Base-by-base conservation (phyloP, 2,113 vertebrate species). In the cattle (Bos taurus) region DNA sequence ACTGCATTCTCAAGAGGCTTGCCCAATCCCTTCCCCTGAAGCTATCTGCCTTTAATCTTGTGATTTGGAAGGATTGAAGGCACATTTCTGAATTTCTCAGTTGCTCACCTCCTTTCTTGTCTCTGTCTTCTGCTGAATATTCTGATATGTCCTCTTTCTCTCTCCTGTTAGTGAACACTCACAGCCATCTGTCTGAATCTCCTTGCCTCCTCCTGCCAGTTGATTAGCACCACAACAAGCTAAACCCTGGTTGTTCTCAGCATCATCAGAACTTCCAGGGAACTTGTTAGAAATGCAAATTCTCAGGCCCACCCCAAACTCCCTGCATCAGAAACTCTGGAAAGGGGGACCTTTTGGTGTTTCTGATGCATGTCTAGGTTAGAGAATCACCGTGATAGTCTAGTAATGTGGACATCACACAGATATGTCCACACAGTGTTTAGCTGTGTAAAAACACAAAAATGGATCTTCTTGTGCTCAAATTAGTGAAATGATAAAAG, bases 81-180 rank as follows among this genome's bases (percentile, higher is more conserved):
- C 19, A 57, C 23, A 56, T 13, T 88, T 56, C 30, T 33, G n/a
- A 40, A 57, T 54, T 59, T 30, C 40, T 43, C 56, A 56, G 15
- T 17, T 40, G 3, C 12, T 26, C 19, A 33, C 23, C 19, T 52
- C 43, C 15, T 12, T 52, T 80, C 30, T 71, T 13, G 10, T 3
- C 48, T 33, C 74, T 46, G 0, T 71, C 46, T 16, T 46, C 16
- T 78, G 19, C 25, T 83, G 33, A 54, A 8, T 43, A 15, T 13
- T 7, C 62, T 84, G 7, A 2, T 1, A 0, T 13, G 16, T 33
- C 30, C 2, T 17, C 7, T 1, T 3, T 2, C 1, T 7, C 5
- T 23, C 2, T 71, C n/a, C 46, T 46, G 54, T 28, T 25, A 5
- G 6, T 40, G 21, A 56, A 6, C 4, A 13, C 23, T 8, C n/a